A percentile compares a stretch with the other conserved stretches of the same genome.
phyloP scores from a whole-genome alignment of 2,113 vertebrate genomes.

The Rhinopomastus cyanomelas region DNA sequence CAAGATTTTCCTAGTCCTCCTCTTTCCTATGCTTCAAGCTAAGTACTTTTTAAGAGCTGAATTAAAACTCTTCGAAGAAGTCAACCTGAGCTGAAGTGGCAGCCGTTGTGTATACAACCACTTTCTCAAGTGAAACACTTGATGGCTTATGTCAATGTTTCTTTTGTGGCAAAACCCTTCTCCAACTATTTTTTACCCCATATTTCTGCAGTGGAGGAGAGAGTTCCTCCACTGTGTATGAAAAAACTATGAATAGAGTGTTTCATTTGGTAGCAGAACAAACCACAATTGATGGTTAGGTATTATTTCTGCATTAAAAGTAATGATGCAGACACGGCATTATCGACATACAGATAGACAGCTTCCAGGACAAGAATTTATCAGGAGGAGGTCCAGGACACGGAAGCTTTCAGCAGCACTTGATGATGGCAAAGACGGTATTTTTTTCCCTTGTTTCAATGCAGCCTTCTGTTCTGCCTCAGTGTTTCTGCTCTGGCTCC shows the following conservation, averaged over 20 bases:
- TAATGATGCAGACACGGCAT: constrained; percentile 4
- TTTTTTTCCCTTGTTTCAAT: background rate
- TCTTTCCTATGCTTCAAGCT: background rate
- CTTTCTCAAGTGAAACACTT: constrained; percentile 25
- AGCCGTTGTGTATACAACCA: background rate
- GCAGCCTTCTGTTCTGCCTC: background rate
- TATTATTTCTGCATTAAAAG: constrained; percentile 50
- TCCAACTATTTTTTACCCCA: constrained; percentile 48
- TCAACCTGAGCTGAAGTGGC: background rate
- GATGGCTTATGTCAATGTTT: constrained; percentile 50
- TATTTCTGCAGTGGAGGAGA: background rate
- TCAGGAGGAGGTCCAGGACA: background rate
- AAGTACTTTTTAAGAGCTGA: background rate
- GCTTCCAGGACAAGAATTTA: constrained; percentile 36
- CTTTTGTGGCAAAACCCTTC: constrained; percentile 56
- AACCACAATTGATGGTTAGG: constrained; percentile 21
- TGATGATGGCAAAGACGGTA: constrained; percentile 1
- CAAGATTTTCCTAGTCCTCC: background rate
- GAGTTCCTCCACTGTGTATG: background rate
- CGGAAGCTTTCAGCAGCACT: constrained; percentile 47
- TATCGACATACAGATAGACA: constrained; percentile 24
- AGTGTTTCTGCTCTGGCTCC: background rate
- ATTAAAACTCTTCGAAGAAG: constrained; percentile 28
- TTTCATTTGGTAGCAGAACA: constrained; percentile 45
- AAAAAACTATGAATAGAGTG: constrained; percentile 9